These are phyloP conservation scores for Drosophila flavopinicola DNA, from an alignment of 2,888 invertebrate genomes.

Conservation along the genomic window DNA sequence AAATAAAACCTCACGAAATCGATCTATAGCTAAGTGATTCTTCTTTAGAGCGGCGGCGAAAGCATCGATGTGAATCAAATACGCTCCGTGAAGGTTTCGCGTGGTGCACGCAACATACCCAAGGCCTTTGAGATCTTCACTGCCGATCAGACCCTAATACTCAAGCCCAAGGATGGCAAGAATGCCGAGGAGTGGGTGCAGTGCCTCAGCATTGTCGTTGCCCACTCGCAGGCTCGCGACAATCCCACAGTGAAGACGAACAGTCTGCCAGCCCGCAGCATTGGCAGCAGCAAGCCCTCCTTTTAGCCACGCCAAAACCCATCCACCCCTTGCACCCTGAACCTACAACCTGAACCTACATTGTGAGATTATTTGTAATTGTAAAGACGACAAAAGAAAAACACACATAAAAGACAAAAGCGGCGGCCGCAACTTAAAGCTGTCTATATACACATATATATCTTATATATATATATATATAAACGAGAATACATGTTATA, in stretches of 20 bases:
- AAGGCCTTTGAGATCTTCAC: conserved; percentile 99
- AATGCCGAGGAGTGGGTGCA: conserved; percentile 98
- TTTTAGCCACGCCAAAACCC: conserved; percentile 61
- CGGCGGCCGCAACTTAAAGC: conserved; percentile 50
- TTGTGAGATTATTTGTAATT: conserved; percentile 79
- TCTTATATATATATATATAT: conserved; percentile 22
- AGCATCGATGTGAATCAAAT: conserved; percentile 97
- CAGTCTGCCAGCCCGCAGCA: conserved; percentile 84
- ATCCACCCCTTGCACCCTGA: conserved; percentile 5
- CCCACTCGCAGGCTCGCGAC: conserved; percentile 87
- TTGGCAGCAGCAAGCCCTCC: conserved; percentile 83
- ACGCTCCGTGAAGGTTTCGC: conserved; percentile 96
- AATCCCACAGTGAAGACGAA: conserved; percentile 84
- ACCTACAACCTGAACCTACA: conserved; percentile 51
- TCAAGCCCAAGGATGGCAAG: conserved; percentile 97
- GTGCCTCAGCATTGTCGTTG: conserved; percentile 96
- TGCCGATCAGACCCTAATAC: conserved; percentile 94
- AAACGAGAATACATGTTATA: conserved; percentile 34
- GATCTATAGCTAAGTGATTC: neutral
- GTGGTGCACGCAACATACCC: conserved; percentile 95
- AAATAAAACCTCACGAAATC: accelerated
- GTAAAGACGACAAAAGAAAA: conserved; percentile 59
- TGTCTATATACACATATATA: conserved; percentile 44
- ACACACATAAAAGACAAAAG: conserved; percentile 51
- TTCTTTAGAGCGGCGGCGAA: conserved; percentile 90